These are phyloP conservation scores for Nezara viridula DNA, from an alignment of 2,888 invertebrate species.

Conservation along the genomic window DNA sequence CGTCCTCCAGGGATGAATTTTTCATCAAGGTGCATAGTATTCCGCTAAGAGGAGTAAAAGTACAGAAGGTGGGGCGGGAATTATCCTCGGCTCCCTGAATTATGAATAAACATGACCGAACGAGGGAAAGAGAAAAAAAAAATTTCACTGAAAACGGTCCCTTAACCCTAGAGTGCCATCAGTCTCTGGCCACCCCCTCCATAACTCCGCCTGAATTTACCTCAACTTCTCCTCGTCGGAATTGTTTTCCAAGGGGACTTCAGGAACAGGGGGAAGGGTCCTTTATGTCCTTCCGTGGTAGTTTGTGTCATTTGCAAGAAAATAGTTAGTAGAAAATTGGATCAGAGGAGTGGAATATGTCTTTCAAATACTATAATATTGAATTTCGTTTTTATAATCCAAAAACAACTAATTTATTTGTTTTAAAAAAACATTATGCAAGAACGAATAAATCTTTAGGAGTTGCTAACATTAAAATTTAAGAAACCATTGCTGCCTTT, in stretches of 20 bases:
- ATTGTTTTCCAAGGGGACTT: constrained; percentile 17
- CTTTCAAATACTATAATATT: no score
- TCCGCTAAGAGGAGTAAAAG: neutral
- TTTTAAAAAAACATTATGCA: no score
- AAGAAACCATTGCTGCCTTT: no score
- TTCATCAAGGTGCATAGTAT: neutral
- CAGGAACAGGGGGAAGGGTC: neutral
- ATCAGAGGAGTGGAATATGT: neutral
- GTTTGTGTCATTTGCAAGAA: neutral
- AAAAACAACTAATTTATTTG: no score
- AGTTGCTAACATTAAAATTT: no score
- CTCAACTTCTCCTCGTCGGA: neutral
- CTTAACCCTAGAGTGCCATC: neutral
- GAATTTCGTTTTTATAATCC: no score
- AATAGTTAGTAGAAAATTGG: neutral
- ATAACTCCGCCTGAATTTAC: neutral
- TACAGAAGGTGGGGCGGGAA: neutral
- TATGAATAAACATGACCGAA: constrained; percentile 49
- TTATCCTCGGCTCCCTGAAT: constrained; percentile 24
- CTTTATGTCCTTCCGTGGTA: neutral
- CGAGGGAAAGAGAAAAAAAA: neutral
- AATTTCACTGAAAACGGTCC: constrained; percentile 13
- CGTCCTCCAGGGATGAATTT: neutral
- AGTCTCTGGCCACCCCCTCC: neutral
- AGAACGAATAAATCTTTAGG: no score